phyloP scores from a whole-genome alignment of 2,113 vertebrate genomes.

The Colaptes auratus region DNA sequence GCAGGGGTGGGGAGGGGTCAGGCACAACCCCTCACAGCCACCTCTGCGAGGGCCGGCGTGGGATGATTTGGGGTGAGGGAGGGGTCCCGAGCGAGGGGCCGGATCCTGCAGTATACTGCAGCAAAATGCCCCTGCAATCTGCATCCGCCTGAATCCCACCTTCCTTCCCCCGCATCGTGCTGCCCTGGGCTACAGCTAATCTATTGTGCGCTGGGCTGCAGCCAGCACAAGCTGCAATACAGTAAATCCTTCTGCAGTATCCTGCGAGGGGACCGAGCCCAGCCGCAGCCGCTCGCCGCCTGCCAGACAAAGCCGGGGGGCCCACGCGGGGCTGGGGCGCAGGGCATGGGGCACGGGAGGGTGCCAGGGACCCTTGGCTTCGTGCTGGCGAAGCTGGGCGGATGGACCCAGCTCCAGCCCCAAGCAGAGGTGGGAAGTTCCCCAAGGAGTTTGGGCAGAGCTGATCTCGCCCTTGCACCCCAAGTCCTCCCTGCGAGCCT shows the following conservation, averaged over 20 bases:
- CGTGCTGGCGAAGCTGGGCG: accelerated
- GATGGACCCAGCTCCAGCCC: not conserved
- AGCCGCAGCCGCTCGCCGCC: slow-evolving; percentile 47
- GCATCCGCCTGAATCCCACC: slow-evolving; percentile 55
- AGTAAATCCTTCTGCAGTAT: slow-evolving; percentile 72
- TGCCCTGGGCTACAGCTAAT: slow-evolving; percentile 69
- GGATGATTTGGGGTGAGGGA: not conserved
- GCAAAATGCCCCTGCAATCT: slow-evolving; percentile 43
- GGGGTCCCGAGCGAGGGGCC: accelerated
- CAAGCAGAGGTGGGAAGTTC: not conserved
- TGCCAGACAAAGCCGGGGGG: slow-evolving; percentile 56
- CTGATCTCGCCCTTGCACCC: not conserved
- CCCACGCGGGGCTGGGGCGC: not conserved
- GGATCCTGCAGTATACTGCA: slow-evolving; percentile 58
- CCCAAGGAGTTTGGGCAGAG: not conserved
- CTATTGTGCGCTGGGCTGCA: slow-evolving; percentile 68
- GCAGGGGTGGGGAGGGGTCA: not conserved
- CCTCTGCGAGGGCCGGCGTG: not conserved
- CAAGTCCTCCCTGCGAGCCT: accelerated
- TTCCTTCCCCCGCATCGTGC: slow-evolving; percentile 55
- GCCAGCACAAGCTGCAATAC: slow-evolving; percentile 70
- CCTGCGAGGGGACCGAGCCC: slow-evolving; percentile 59
- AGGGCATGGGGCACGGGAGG: not conserved
- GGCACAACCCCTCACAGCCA: not conserved
- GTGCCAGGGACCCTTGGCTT: not conserved